These are phyloP conservation scores for Equus przewalskii DNA, from an alignment of 2,113 vertebrate genomes.

Conservation along the genomic window DNA sequence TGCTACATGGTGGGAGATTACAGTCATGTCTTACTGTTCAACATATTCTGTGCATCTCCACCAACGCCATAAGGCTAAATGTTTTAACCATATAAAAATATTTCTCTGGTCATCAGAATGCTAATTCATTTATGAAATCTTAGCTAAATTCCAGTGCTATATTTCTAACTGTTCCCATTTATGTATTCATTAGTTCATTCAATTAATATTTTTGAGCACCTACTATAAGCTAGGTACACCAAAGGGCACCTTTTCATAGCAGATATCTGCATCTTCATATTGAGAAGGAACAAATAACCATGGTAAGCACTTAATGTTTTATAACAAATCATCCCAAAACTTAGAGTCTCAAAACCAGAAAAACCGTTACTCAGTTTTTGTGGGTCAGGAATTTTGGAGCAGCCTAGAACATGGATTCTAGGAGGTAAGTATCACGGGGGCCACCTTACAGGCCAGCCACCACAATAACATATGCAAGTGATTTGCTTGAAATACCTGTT, in stretches of 20 bases:
- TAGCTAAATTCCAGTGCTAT: not conserved
- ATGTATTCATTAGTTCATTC: not conserved
- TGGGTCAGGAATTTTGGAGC: not conserved
- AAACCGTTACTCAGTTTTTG: not conserved
- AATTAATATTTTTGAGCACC: not conserved
- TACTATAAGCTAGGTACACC: not conserved
- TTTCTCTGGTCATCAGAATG: not conserved
- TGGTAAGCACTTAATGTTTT: not conserved
- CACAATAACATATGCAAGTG: not conserved
- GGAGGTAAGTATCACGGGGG: not conserved
- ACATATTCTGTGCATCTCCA: not conserved
- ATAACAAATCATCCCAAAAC: not conserved
- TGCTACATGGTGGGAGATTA: not conserved
- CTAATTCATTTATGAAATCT: not conserved
- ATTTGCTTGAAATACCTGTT: not conserved
- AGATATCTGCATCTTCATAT: not conserved
- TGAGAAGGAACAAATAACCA: not conserved
- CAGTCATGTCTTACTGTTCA: not conserved
- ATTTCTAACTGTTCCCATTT: constrained; percentile 30
- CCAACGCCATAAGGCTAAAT: not conserved
- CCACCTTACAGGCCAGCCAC: not conserved
- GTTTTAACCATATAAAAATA: constrained; percentile 39
- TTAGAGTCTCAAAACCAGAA: not conserved
- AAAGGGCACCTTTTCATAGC: not conserved
- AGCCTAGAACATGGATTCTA: not conserved